These are phyloP conservation scores for Rhagologus leucostigma DNA, from an alignment of 2,113 vertebrate species.

Conservation along the genomic window DNA sequence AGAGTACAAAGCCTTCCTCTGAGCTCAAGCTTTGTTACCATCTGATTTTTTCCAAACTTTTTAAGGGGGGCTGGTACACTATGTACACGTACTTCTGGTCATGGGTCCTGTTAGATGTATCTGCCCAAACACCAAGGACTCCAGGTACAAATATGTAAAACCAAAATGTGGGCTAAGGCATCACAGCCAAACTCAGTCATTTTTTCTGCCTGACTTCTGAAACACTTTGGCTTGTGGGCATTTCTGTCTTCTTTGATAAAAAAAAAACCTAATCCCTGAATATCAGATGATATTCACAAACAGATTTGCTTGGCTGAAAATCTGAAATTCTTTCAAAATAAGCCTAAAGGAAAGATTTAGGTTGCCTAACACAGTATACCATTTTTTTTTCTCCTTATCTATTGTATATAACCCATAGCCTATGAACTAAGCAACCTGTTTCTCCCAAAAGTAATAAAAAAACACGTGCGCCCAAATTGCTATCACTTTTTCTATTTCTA, in stretches of 20 bases:
- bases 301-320: not conserved
- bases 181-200: not conserved
- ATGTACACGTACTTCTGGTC: not conserved
- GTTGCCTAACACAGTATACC: not conserved
- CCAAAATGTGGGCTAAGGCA: not conserved
- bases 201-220: not conserved
- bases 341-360: not conserved
- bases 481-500: not conserved
- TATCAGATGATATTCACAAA: not conserved
- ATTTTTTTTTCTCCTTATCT: not conserved
- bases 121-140: not conserved
- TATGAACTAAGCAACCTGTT: not conserved
- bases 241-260: not conserved
- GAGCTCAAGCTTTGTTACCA: not conserved
- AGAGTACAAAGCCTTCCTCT: not conserved
- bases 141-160: not conserved
- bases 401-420: not conserved
- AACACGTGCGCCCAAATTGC: rapidly evolving
- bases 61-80: not conserved
- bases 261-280: not conserved
- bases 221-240: not conserved
- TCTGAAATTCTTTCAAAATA: not conserved
- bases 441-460: not conserved
- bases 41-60: not conserved
- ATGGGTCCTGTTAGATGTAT: not conserved